Percentiles rank a stretch among this genome's conserved stretches.
These are phyloP conservation scores for Andrena praecox DNA, from an alignment of 2,888 invertebrate genomes.

Conservation along the genomic window DNA sequence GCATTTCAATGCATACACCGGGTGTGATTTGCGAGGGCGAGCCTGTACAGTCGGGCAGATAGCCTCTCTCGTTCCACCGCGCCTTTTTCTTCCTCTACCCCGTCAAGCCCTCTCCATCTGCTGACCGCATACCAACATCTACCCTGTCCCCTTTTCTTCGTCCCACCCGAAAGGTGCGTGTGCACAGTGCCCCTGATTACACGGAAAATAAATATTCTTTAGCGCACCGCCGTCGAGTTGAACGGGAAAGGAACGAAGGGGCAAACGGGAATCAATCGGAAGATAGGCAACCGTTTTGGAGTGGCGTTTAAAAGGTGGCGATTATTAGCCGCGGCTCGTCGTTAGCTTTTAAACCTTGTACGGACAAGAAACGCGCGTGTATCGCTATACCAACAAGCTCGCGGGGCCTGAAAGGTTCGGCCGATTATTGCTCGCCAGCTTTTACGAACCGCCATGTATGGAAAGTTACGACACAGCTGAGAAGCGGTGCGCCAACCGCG, in stretches of 20 bases:
- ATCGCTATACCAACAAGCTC: constrained; percentile 54
- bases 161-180: constrained; percentile 1
- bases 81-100: constrained; percentile 39
- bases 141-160: constrained; percentile 13
- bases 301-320: not conserved
- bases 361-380: constrained; percentile 32
- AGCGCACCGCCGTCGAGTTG: not conserved
- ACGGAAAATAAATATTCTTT: constrained; percentile 31
- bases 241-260: not conserved
- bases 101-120: constrained; percentile 37
- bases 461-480: constrained; percentile 55
- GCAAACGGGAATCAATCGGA: constrained; percentile 11
- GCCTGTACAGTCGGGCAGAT: constrained; percentile 62
- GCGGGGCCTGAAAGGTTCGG: constrained; percentile 59
- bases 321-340: constrained; percentile 13
- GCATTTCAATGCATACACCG: constrained; percentile 74
- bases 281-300: constrained; percentile 1
- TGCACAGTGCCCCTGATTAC: constrained; percentile 20
- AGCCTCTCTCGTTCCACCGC: constrained; percentile 47
- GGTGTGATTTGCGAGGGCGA: constrained; percentile 74
- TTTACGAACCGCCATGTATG: constrained; percentile 70
- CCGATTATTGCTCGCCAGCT: constrained; percentile 68
- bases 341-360: constrained; percentile 28
- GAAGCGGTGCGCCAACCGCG: constrained; percentile 14
- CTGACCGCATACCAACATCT: constrained; percentile 58